Evolutionary conservation across 2,113 vertebrate species (phyloP), one percentile per base, ranked within the genome.

Genomic region (Lepisosteus oculatus): DNA sequence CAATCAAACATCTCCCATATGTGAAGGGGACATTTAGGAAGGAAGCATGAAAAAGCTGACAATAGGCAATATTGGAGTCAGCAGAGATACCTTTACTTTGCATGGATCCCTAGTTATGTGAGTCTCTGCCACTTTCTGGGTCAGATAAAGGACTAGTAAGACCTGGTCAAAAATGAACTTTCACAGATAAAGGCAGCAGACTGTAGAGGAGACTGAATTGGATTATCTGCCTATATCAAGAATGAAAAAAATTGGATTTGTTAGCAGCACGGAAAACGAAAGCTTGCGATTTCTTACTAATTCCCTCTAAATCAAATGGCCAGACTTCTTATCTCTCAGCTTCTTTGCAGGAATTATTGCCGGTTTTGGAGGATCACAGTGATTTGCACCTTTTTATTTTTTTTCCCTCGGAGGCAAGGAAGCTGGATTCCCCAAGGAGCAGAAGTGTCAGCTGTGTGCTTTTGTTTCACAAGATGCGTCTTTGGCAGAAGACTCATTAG

Each of bases 231-330:
- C 43, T 29, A 17, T 61, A 61, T 15, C 66, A 68, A 47, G 45
- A 14, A 61, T 45, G 59, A 7, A 6, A 12, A 11, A 17, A 8
- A 51, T 8, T 43, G 69, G 69, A 71, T 71, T 70, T 62, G 69
- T 51, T 51, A 9, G 47, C 54, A 17, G 59, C 57, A 61, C 57
- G 67, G 71, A 54, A 62, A 43, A 74, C 51, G 66, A 68, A 64
- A 47, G 45, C 43, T 55, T 62, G 45, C 44, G 64, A 75, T 72
- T 68, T 55, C 71, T 43, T 45, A 62, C 69, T 78, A 81, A 81
- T 81, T 78, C 77, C 71, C 29, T 68, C 47, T 72, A 72, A 74
- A 78, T 78, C 64, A 65, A 73, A 81, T 78, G 74, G 74, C 74
- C 59, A 72, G 29, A 8, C 11, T 51, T 6, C 59, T 61, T 61